Evolutionary conservation across 2,888 invertebrate species (phyloP), one percentile per base, ranked within the genome.

Genomic region (Colostygia pectinataria): DNA sequence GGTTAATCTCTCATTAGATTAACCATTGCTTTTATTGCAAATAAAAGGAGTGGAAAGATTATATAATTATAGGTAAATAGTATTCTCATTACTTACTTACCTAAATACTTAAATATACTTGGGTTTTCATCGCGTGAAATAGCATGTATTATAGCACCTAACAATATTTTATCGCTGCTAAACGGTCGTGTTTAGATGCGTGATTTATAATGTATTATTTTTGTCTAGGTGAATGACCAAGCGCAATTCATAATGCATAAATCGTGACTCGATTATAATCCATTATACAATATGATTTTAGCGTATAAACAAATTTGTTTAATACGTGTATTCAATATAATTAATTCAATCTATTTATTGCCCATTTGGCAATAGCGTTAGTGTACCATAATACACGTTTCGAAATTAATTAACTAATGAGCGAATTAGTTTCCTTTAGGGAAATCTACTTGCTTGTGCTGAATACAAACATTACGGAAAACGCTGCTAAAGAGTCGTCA

Each of bases 301-400:
- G 10, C 28, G 38, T 12, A 39, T 4, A 29, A 38, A 15, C 14
- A 1, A 12, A 6, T 1, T 33, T 10, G 10, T 50, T 51, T 58
- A 55, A 61, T 58, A 54, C 53, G 47, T 53, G 43, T 45, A 41
- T 56, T 61, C 59, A 59, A 64, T 65, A 1, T 57, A 57, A 6
- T 6, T 20, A 10, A 6, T 33, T 33, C 2, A 33, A 33, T 32
- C 32, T 32, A 32, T 32, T 10, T 5, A 33, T 27, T 10, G 28
- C 15, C 18, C 20, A 40, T 24, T 31, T 13, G 4, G 23, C 14
- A 40, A 12, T 18, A 29, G 2, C 15, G 10, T 20, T 39, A 18
- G 4, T 18, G 4, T 18, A 18, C 7, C n/a, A 28, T 23, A 29
- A 8, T 29, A 20, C 29, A 24, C 31, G 37, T 39, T 46, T 29